These are phyloP conservation scores for Drosophila ogumai DNA, from an alignment of 1,140 invertebrate genomes.

Conservation along the genomic window DNA sequence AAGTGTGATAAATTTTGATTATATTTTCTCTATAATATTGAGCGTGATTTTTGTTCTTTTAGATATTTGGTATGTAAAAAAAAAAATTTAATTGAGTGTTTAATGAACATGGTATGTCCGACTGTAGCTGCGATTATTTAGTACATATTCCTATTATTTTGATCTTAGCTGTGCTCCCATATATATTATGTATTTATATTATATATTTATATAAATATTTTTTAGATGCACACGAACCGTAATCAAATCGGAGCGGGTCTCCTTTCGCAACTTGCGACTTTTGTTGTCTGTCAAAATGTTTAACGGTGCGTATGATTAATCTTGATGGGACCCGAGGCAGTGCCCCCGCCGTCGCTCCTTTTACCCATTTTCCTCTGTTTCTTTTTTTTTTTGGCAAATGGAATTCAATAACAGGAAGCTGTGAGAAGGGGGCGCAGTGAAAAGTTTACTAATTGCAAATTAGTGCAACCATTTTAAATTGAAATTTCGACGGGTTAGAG, in stretches of 20 bases:
- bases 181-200: not conserved
- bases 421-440: not conserved
- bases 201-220: not conserved
- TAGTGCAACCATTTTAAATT: constrained; percentile 49
- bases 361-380: constrained; percentile 10
- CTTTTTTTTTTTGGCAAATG: constrained; percentile 3
- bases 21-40: not conserved
- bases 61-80: too few species aligned
- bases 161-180: not conserved
- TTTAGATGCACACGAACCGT: constrained; percentile 12
- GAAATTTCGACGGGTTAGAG: constrained; percentile 32
- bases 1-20: too few species aligned
- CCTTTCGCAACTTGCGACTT: constrained; percentile 40
- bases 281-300: constrained; percentile 56
- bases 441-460: constrained; percentile 66
- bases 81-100: too few species aligned
- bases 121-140: too few species aligned
- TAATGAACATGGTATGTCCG: not conserved
- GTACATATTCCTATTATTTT: not conserved
- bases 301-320: constrained; percentile 80
- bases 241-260: constrained; percentile 45
- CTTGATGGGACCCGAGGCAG: constrained; percentile 32
- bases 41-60: not conserved
- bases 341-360: not conserved
- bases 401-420: constrained; percentile 26